Conservation (phyloP, 2,888 invertebrate genomes). For the Sisyra nigra region DNA sequence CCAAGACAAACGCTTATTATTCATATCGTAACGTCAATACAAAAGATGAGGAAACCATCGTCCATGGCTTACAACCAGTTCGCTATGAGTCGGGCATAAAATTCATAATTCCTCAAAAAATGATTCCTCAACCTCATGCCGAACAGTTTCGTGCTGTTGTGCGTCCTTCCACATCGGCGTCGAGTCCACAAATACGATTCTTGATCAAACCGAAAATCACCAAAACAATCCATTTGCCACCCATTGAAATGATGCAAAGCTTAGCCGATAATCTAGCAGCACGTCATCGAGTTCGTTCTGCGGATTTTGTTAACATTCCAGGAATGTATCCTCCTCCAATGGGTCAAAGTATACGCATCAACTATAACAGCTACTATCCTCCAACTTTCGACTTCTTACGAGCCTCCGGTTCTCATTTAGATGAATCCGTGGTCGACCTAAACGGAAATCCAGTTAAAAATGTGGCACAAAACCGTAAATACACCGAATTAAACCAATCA, state of each 20-base stretch:
- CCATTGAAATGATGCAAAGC: too few species aligned
- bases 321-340: constrained; percentile 5
- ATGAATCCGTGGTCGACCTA: constrained; percentile 8
- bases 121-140: neutral
- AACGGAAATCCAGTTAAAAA: constrained; percentile 20
- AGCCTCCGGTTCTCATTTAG: too few species aligned
- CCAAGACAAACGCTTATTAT: neutral
- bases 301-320: constrained; percentile 2
- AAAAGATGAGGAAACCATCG: neutral
- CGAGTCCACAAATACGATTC: too few species aligned
- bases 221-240: too few species aligned
- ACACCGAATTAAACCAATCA: neutral
- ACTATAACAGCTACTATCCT: constrained; percentile 2
- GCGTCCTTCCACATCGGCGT: too few species aligned
- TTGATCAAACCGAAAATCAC: too few species aligned
- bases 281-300: too few species aligned
- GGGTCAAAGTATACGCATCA: neutral
- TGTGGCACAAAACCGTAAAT: constrained; percentile 12
- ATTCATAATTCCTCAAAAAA: constrained; percentile 2
- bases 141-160: neutral
- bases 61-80: constrained; percentile 1
- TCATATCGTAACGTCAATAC: neutral
- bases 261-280: too few species aligned
- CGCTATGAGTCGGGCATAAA: neutral
- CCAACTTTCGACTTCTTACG: constrained; percentile 2